These are phyloP conservation scores for Noctua janthe DNA, from an alignment of 2,888 invertebrate species.

Conservation along the genomic window DNA sequence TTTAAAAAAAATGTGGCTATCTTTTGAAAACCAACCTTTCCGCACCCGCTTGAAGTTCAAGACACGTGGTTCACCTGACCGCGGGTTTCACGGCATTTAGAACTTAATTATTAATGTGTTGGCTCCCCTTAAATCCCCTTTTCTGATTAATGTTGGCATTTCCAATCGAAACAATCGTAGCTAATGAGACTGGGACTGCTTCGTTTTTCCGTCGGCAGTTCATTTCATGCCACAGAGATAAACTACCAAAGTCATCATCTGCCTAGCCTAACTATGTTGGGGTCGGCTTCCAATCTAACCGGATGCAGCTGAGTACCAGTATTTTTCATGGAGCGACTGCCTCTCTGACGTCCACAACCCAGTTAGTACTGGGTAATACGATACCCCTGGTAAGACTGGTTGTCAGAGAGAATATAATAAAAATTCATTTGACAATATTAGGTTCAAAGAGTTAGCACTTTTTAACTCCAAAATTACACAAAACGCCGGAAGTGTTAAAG, in stretches of 20 bases:
- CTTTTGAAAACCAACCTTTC: not conserved
- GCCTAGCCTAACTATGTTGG: not conserved
- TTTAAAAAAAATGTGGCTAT: not conserved
- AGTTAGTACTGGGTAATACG: too few species aligned
- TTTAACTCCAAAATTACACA: not conserved
- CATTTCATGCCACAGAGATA: not conserved
- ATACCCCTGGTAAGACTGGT: too few species aligned
- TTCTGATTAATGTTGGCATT: slow-evolving; percentile 23
- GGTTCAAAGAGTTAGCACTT: not conserved
- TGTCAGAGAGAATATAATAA: not conserved
- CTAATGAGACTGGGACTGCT: not conserved
- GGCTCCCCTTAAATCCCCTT: not conserved
- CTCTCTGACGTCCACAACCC: too few species aligned
- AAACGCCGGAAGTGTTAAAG: too few species aligned
- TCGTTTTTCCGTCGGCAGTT: slow-evolving; percentile 28
- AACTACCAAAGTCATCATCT: not conserved
- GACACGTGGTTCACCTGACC: slow-evolving; percentile 37
- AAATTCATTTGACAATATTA: not conserved
- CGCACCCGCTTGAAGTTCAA: slow-evolving; percentile 5
- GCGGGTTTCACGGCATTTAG: slow-evolving; percentile 13
- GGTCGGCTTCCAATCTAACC: not conserved
- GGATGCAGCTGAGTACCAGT: not conserved
- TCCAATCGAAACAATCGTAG: slow-evolving; percentile 2
- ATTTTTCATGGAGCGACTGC: not conserved
- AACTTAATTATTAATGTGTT: slow-evolving; percentile 29